phyloP scores from a whole-genome alignment of 2,797 vertebrate genomes.

The Heteromormyrus szaboi region DNA sequence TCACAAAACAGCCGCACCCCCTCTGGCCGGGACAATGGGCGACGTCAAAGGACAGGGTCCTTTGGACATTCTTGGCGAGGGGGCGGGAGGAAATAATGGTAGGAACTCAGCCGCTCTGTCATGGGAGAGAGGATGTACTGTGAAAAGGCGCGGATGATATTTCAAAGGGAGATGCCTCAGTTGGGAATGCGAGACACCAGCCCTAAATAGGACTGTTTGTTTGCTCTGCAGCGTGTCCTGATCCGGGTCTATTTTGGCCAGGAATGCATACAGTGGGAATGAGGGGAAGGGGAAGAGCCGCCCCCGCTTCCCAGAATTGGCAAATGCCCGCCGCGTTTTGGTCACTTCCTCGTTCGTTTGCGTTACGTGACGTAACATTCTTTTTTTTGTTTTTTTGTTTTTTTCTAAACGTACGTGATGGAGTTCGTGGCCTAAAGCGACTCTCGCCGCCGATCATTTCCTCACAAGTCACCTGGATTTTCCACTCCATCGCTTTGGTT shows the following conservation, averaged over 20 bases:
- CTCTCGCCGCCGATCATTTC: neutral
- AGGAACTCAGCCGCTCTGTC: slow-evolving; percentile 52
- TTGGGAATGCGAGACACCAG: slow-evolving; percentile 56
- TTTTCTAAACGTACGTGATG: no score
- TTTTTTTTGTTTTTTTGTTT: neutral
- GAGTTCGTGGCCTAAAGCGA: neutral
- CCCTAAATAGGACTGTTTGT: slow-evolving; percentile 56
- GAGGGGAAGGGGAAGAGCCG: slow-evolving; percentile 54
- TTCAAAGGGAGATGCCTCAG: slow-evolving; percentile 31
- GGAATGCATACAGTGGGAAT: slow-evolving; percentile 47
- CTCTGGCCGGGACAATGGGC: slow-evolving; percentile 56
- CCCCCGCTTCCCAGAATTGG: slow-evolving; percentile 43
- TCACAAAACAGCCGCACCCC: slow-evolving; percentile 38
- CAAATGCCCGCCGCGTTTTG: neutral
- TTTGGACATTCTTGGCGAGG: slow-evolving; percentile 57
- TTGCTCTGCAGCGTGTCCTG: slow-evolving; percentile 32
- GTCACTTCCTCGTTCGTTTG: neutral
- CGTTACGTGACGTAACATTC: neutral
- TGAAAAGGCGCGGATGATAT: slow-evolving; percentile 48
- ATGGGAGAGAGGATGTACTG: slow-evolving; percentile 53
- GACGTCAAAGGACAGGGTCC: slow-evolving; percentile 48
- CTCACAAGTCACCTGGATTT: neutral
- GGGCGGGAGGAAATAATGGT: slow-evolving; percentile 51
- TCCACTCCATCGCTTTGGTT: neutral
- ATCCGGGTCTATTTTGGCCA: slow-evolving; percentile 42